phyloP scores from a whole-genome alignment of 2,888 invertebrate genomes.

The Rotaria socialis region DNA sequence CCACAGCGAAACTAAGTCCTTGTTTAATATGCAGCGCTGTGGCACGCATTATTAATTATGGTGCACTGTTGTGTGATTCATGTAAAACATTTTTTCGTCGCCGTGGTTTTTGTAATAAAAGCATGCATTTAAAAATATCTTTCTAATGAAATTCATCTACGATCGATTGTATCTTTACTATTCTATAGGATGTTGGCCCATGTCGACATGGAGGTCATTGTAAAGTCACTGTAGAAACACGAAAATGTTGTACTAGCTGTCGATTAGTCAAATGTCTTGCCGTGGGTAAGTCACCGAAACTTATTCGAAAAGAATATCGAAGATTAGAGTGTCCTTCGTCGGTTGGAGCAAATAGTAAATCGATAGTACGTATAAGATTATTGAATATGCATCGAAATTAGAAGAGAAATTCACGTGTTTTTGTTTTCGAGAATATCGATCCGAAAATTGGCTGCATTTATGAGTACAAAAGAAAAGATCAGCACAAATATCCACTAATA shows the following conservation, averaged over 20 bases:
- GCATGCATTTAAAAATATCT: not conserved
- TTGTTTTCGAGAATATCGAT: too few species aligned
- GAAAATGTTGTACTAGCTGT: not conserved
- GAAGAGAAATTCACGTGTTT: too few species aligned
- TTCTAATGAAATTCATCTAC: too few species aligned
- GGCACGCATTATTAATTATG: not conserved
- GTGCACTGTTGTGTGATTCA: not conserved
- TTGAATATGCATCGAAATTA: too few species aligned
- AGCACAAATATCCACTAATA: too few species aligned
- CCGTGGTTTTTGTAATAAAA: not conserved
- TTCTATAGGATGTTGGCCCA: not conserved
- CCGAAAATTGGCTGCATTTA: too few species aligned
- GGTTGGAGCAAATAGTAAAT: too few species aligned
- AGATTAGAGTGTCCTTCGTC: too few species aligned
- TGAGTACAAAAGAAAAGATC: too few species aligned
- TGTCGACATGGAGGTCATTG: not conserved
- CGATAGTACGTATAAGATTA: too few species aligned
- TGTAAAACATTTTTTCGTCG: constrained; percentile 4
- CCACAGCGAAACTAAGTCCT: not conserved
- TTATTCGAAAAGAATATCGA: not conserved
- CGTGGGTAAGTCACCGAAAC: not conserved
- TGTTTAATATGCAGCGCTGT: not conserved
- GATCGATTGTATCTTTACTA: too few species aligned
- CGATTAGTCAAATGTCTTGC: not conserved
- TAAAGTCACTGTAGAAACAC: not conserved